Conservation (phyloP, 2,113 vertebrate species). For the Blennius ocellaris region DNA sequence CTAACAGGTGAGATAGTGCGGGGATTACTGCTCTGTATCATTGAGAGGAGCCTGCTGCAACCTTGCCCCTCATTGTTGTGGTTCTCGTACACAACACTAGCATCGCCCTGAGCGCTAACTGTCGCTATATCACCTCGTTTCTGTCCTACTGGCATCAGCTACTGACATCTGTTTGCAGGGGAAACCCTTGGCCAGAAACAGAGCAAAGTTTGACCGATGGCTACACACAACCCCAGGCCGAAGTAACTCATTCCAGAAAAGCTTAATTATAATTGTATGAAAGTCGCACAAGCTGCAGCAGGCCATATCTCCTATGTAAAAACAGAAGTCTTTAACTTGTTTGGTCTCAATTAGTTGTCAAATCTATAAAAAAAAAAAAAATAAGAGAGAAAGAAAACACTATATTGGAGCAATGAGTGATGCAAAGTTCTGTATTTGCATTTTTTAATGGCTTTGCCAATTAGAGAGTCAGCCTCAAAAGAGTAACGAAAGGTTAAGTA, state of each 20-base stretch:
- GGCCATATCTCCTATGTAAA: not conserved
- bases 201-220: not conserved
- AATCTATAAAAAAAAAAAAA: not conserved
- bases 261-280: not conserved
- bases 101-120: slow-evolving; percentile 7
- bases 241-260: not conserved
- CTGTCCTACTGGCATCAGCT: slow-evolving; percentile 15
- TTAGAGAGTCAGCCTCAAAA: slow-evolving; percentile 29
- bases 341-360: not conserved
- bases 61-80: slow-evolving; percentile 31
- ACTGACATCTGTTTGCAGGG: not conserved
- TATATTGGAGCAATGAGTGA: not conserved
- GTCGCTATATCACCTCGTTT: slow-evolving; percentile 2
- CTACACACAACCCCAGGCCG: not conserved
- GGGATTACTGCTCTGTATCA: slow-evolving; percentile 63
- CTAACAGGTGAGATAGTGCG: slow-evolving; percentile 65
- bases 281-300: not conserved
- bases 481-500: slow-evolving; percentile 35
- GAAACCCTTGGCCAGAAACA: slow-evolving; percentile 8
- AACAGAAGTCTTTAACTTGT: not conserved
- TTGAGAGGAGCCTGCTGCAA: slow-evolving; percentile 33
- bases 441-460: slow-evolving; percentile 4
- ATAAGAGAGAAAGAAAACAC: not conserved
- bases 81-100: slow-evolving; percentile 14
- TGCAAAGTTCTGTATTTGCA: not conserved